These are phyloP conservation scores for Coremacera marginata DNA, from an alignment of 2,888 invertebrate genomes.

Conservation along the genomic window DNA sequence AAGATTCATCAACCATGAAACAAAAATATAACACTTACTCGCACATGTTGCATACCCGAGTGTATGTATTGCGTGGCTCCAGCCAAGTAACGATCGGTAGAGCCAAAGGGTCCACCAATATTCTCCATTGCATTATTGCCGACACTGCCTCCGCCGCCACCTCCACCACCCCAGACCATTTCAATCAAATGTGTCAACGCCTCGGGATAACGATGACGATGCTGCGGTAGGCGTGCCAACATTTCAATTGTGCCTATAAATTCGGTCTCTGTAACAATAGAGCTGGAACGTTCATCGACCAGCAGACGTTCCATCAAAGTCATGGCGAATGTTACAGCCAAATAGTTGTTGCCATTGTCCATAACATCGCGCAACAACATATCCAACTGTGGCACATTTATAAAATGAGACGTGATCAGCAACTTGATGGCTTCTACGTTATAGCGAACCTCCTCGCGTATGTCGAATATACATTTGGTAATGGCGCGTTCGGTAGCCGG, in stretches of 20 bases:
- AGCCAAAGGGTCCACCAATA: slow-evolving; percentile 58
- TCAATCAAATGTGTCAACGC: slow-evolving; percentile 87
- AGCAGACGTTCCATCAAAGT: slow-evolving; percentile 89
- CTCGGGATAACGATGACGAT: slow-evolving; percentile 84
- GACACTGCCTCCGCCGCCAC: slow-evolving; percentile 73
- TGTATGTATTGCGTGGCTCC: slow-evolving; percentile 92
- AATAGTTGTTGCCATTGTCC: slow-evolving; percentile 85
- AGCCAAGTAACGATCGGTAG: slow-evolving; percentile 80
- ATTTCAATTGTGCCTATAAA: slow-evolving; percentile 89
- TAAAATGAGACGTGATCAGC: slow-evolving; percentile 84
- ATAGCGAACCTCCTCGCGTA: slow-evolving; percentile 89
- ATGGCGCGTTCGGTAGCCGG: slow-evolving; percentile 93
- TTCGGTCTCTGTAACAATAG: slow-evolving; percentile 85
- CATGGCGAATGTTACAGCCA: slow-evolving; percentile 91
- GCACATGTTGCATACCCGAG: slow-evolving; percentile 88
- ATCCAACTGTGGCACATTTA: slow-evolving; percentile 88
- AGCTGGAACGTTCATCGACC: slow-evolving; percentile 84
- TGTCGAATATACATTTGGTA: slow-evolving; percentile 88
- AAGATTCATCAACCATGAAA: background rate
- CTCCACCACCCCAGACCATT: slow-evolving; percentile 78
- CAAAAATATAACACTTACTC: slow-evolving; percentile 71
- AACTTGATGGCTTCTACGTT: slow-evolving; percentile 93
- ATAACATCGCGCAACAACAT: slow-evolving; percentile 85
- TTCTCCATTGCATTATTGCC: slow-evolving; percentile 55
- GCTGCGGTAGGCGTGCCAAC: slow-evolving; percentile 81